phyloP scores from a whole-genome alignment of 2,888 invertebrate genomes.

The Bugulina stolonifera region DNA sequence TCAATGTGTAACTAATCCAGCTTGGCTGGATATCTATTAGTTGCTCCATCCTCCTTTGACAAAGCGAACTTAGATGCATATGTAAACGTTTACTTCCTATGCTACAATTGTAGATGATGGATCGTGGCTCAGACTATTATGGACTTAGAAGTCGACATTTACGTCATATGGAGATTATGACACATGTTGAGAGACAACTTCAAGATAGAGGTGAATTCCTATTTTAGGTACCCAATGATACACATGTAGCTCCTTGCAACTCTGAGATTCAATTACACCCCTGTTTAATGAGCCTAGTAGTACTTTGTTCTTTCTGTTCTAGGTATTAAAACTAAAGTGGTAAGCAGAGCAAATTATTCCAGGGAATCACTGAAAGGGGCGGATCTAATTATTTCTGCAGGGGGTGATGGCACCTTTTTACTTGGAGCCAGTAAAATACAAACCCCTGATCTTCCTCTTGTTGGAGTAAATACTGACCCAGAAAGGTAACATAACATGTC shows the following conservation, averaged over 20 bases:
- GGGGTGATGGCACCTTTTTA: constrained; percentile 96
- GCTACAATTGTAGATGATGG: constrained; percentile 62
- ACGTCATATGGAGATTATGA: constrained; percentile 58
- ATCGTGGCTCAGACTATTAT: constrained; percentile 80
- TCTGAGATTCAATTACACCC: no score
- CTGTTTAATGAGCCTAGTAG: no score
- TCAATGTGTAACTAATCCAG: no score
- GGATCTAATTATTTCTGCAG: constrained; percentile 64
- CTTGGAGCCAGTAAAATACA: constrained; percentile 79
- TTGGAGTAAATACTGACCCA: constrained; percentile 95
- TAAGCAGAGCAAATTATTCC: constrained; percentile 58
- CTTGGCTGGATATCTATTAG: no score
- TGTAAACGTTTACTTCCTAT: no score
- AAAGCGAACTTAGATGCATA: no score
- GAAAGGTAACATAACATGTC: constrained; percentile 53
- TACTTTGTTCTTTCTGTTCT: constrained; percentile 56
- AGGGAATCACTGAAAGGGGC: constrained; percentile 78
- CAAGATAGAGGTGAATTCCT: neutral
- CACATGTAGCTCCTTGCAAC: no score
- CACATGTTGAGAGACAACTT: constrained; percentile 1
- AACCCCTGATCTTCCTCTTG: constrained; percentile 75
- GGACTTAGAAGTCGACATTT: constrained; percentile 71
- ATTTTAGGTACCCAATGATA: no score
- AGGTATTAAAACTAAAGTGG: constrained; percentile 66
- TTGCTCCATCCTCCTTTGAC: no score